Base-by-base conservation (phyloP, 2,888 invertebrate genomes). In the Eupithecia insigniata region DNA sequence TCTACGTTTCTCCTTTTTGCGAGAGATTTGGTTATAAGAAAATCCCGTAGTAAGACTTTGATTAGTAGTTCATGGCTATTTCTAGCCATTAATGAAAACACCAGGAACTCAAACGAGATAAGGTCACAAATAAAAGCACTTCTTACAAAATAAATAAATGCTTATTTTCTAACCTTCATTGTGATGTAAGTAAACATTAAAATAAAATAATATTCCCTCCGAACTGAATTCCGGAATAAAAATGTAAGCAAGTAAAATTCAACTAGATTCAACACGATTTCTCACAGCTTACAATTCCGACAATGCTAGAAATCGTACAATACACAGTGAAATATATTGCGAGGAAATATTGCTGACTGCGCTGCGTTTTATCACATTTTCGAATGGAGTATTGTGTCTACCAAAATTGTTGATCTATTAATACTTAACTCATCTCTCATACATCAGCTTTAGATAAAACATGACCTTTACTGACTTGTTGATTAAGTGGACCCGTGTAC, bases 181-280 rank as follows among this genome's bases (percentile, higher is more conserved):
- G 7, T 18, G 0, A 6, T 43, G 4, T 18, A 18, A 18, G n/a
- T 2, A 51, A 22, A n/a, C 46, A 51, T 51, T 18, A 1, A 1
- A 2, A 1, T 10, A 8, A 26, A 26, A 26, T 55, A 55, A 55
- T 26, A 55, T 55, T 60, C 30, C 18, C 1, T 1, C 30, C 30
- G 30, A 60, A 60, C 18, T 30, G 60, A 30, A 60, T 60, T 60
- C 18, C 30, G 12, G 1, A 30, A 28, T 30, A 30, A 30, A 28
- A 28, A 22, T 30, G 60, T 60, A 2, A 18, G 30, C 18, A 30
- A 30, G n/a, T n/a, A 32, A 32, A 62, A 62, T 62, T n/a, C n/a
- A 32, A 62, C 61, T 32, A 62, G 60, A 60, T 60, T 34, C n/a
- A 62, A 62, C 61, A n/a, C n/a, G 34, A n/a, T 32, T n/a, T n/a